phyloP scores from a whole-genome alignment of 2,888 invertebrate species.

The Dinocampus coccinellae region DNA sequence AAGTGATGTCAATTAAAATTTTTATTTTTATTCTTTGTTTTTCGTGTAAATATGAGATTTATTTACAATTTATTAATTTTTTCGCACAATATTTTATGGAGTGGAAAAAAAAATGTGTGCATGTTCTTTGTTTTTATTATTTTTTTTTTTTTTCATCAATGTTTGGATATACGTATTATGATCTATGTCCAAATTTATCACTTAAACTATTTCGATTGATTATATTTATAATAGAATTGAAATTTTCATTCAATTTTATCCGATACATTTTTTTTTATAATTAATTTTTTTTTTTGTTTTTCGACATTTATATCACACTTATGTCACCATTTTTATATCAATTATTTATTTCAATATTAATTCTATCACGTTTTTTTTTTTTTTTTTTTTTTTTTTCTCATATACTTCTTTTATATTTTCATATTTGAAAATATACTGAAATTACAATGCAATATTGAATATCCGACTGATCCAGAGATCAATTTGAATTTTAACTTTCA shows the following conservation, averaged over 20 bases:
- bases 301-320: neutral
- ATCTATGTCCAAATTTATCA: neutral
- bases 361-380: neutral
- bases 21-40: too few relatives aligned
- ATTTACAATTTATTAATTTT: too few relatives aligned
- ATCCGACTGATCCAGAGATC: neutral
- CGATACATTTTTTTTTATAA: too few relatives aligned
- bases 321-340: neutral
- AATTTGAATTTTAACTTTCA: slow-evolving; percentile 3
- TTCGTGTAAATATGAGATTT: too few relatives aligned
- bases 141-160: neutral
- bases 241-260: too few relatives aligned
- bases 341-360: neutral
- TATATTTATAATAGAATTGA: too few relatives aligned
- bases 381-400: too few relatives aligned
- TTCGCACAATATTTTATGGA: too few relatives aligned
- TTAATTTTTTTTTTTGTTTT: too few relatives aligned
- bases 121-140: too few relatives aligned
- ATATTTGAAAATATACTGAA: neutral
- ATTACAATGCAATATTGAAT: neutral
- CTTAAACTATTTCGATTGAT: neutral
- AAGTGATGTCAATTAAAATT: too few relatives aligned
- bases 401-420: neutral
- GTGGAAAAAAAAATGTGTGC: too few relatives aligned
- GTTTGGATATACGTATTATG: neutral